Evolutionary conservation across 2,888 invertebrate genomes (phyloP), one percentile per base, ranked within the genome.

Genomic region (Macrosoma leucophasiata): DNA sequence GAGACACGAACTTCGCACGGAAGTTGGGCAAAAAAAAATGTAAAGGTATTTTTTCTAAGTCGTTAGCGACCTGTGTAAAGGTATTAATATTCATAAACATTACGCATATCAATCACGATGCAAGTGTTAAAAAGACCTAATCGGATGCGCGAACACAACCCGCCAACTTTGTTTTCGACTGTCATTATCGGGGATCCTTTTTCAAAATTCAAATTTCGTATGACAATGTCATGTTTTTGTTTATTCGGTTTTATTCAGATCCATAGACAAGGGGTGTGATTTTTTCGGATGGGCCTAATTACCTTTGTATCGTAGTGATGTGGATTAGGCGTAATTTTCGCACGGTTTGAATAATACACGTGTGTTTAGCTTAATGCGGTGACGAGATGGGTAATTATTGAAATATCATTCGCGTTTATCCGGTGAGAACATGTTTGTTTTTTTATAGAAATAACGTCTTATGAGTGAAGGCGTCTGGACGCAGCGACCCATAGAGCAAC

Each of bases 91-190:
- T 79, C 79, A 81, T 72, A 70, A 60, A 65, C 53, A 79, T 81
- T 79, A 68, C 74, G 79, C 81, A 79, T 82, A 82, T 82, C 82
- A 82, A 81, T 79, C 79, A 76, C 70, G 46, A 41, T 55, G 62
- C 71, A 71, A 74, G 72, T 76, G 75, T 58, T 67, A 73, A 76
- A 60, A 79, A 71, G 52, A 62, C 62, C 62, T 76, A 77, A 81
- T 81, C 62, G 52, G 57, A 81, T 81, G 79, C 79, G 64, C 55
- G 62, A 51, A 64, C 82, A 72, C 74, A 76, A 66, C 77, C 68
- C 69, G 63, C 55, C 54, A 60, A 58, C 59, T 60, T 75, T 75
- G 70, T 75, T 59, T 71, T 65, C 55, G 58, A 56, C 67, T 74
- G 68, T 81, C 81, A 84, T 82, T 84, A 84, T 73, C 76, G 57